phyloP scores from a whole-genome alignment of 2,888 invertebrate genomes.

The Bruchidius siliquastri region DNA sequence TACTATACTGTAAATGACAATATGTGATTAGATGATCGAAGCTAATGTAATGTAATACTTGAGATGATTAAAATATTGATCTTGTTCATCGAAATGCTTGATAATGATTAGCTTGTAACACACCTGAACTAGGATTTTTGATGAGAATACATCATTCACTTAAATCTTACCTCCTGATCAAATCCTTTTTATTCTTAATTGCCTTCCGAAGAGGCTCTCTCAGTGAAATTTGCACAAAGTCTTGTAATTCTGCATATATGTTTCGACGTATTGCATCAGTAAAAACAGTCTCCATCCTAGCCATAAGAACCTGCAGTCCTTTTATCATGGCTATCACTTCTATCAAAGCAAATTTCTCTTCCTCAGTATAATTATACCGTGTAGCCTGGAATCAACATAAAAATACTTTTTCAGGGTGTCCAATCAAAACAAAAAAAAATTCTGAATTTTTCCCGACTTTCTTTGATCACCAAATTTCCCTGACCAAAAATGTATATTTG shows the following conservation, averaged over 20 bases:
- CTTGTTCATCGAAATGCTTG: too few relatives aligned
- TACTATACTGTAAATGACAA: slow-evolving; percentile 67
- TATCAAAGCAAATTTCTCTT: slow-evolving; percentile 96
- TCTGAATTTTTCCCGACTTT: too few relatives aligned
- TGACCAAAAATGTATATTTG: too few relatives aligned
- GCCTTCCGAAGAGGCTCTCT: slow-evolving; percentile 93
- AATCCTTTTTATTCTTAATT: slow-evolving; percentile 95
- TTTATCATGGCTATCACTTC: slow-evolving; percentile 99
- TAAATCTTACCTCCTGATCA: slow-evolving; percentile 66
- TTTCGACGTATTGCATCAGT: slow-evolving; percentile 85
- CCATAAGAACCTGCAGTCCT: slow-evolving; percentile 93
- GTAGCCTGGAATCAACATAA: slow-evolving; percentile 63
- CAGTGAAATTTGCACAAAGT: slow-evolving; percentile 86
- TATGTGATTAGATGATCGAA: too few relatives aligned
- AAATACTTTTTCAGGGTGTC: neutral
- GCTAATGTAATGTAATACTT: too few relatives aligned
- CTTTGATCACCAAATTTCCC: too few relatives aligned
- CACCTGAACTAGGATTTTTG: neutral
- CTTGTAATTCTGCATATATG: slow-evolving; percentile 94
- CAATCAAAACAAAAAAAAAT: too few relatives aligned
- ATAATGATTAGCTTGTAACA: too few relatives aligned
- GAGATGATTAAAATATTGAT: too few relatives aligned
- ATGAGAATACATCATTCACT: neutral
- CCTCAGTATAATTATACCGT: slow-evolving; percentile 78
- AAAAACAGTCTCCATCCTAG: slow-evolving; percentile 95